phyloP scores from a whole-genome alignment of 1,140 invertebrate genomes.

The Heliconius hermathena region DNA sequence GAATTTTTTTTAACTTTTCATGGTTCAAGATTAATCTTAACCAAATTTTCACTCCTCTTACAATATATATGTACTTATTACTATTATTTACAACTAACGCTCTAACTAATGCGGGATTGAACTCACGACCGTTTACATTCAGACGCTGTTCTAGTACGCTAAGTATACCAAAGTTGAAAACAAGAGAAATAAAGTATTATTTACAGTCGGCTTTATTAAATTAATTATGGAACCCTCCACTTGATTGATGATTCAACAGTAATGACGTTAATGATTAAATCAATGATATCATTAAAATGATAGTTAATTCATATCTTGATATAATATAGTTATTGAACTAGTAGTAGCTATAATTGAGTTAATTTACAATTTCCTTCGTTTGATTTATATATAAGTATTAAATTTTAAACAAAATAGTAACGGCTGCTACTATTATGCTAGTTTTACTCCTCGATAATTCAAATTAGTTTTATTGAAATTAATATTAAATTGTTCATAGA shows the following conservation, averaged over 20 bases:
- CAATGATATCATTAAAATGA: background rate
- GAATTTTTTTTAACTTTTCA: too few species aligned
- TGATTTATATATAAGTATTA: background rate
- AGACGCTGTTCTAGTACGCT: too few species aligned
- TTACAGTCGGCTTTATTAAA: background rate
- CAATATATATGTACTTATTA: too few species aligned
- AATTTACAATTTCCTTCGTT: background rate
- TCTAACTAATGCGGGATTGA: background rate
- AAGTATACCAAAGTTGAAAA: background rate
- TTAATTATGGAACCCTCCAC: background rate
- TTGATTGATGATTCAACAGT: background rate
- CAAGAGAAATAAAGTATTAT: background rate
- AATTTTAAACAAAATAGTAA: too few species aligned
- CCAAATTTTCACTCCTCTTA: too few species aligned
- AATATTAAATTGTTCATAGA: too few species aligned
- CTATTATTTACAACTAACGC: too few species aligned
- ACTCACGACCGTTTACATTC: background rate
- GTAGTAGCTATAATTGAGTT: background rate
- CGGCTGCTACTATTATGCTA: too few species aligned
- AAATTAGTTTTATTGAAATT: too few species aligned
- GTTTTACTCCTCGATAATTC: too few species aligned
- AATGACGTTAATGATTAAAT: background rate
- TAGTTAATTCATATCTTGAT: background rate
- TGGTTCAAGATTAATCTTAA: too few species aligned
- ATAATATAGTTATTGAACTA: too few species aligned